Percentiles rank a stretch among this genome's conserved stretches.
Conservation (phyloP, 1,140 invertebrate genomes). For the Ooceraea biroi region DNA sequence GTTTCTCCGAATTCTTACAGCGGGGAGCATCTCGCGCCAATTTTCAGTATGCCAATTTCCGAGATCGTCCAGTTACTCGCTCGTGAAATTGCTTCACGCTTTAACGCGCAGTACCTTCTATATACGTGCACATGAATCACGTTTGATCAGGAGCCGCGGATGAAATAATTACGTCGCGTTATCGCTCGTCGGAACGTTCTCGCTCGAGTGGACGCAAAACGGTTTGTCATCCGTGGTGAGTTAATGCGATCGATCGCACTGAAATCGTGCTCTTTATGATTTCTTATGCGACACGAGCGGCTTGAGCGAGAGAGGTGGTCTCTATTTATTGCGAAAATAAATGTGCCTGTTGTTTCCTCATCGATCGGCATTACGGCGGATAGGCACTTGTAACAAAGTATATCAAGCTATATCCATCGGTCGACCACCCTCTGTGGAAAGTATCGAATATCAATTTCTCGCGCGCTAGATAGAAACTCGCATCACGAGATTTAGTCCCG, state of each 20-base stretch:
- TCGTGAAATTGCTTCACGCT: conserved; percentile 45
- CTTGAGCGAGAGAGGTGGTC: conserved; percentile 58
- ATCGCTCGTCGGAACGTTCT: conserved; percentile 28
- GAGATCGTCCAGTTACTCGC: neutral
- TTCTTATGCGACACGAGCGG: conserved; percentile 25
- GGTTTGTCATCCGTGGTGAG: conserved; percentile 16
- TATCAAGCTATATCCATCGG: conserved; percentile 18
- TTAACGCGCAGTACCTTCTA: conserved; percentile 24
- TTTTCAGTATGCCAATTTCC: neutral
- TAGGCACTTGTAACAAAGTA: conserved; percentile 21
- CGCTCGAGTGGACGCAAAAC: conserved; percentile 20
- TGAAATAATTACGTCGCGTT: conserved; percentile 40
- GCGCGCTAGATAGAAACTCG: neutral
- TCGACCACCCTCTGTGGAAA: conserved; percentile 28
- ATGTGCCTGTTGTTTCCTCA: conserved; percentile 6
- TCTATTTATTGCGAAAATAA: conserved; percentile 37
- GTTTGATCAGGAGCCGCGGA: neutral
- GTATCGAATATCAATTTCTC: conserved; percentile 11
- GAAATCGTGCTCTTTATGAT: conserved; percentile 62
- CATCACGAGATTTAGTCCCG: conserved; percentile 1
- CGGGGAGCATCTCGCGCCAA: neutral
- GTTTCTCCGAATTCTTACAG: neutral
- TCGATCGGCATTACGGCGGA: conserved; percentile 17
- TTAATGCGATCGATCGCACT: conserved; percentile 36
- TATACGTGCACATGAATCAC: neutral